Percentiles rank a stretch among this genome's conserved stretches.
Conservation (phyloP, 2,888 invertebrate genomes). For the Stenurella melanura region DNA sequence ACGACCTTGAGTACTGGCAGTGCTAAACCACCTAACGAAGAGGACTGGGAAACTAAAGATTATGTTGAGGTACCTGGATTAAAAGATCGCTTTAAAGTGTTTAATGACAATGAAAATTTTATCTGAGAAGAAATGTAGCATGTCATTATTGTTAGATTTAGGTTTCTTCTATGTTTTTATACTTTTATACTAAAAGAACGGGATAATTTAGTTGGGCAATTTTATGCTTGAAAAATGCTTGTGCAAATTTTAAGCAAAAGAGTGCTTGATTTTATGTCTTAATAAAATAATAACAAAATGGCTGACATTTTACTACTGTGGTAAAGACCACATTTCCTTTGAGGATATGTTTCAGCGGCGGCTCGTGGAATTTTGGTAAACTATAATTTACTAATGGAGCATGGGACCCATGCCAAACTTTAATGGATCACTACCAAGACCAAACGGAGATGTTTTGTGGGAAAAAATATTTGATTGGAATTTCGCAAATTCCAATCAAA, state of each 20-base stretch:
- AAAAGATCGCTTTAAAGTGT: constrained; percentile 48
- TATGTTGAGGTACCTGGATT: constrained; percentile 77
- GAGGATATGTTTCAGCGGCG: no score
- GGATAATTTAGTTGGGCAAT: background rate
- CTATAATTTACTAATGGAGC: no score
- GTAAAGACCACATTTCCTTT: no score
- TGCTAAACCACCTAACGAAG: constrained; percentile 75
- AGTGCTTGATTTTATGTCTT: background rate
- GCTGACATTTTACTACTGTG: background rate
- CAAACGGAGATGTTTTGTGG: no score
- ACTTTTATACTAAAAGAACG: background rate
- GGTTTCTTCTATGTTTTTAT: background rate
- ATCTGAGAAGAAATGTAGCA: background rate
- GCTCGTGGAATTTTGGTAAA: no score
- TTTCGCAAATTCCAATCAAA: no score
- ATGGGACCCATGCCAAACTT: no score
- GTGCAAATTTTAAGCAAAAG: background rate
- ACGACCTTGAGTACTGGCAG: constrained; percentile 76
- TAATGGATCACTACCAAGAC: no score
- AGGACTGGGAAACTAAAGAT: constrained; percentile 81
- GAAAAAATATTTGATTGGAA: no score
- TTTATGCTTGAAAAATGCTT: background rate
- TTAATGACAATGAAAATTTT: constrained; percentile 11
- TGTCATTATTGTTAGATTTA: background rate
- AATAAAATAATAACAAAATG: background rate